Evolutionary conservation across 2,113 vertebrate genomes (phyloP).

Genomic region (Caloenas nicobarica): DNA sequence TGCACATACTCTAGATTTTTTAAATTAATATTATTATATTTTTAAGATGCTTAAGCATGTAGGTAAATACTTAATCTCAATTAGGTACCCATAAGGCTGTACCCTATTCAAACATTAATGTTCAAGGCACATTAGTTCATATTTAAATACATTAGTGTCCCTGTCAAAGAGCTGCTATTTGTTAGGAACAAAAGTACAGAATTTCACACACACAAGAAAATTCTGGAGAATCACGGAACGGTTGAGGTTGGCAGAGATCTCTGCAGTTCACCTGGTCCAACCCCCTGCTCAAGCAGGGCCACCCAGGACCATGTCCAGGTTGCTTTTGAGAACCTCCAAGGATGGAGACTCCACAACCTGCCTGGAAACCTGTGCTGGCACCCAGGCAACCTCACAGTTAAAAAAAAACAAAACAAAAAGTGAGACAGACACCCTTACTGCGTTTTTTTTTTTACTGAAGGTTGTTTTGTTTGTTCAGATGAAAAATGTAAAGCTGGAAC

Average conservation of each 20-base stretch:
- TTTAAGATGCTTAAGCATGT: neutral
- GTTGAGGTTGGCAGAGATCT: neutral
- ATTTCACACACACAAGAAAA: neutral
- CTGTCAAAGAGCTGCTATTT: neutral
- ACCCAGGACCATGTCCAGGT: neutral
- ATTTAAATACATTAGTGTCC: neutral
- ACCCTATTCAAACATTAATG: neutral
- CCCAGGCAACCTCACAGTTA: neutral
- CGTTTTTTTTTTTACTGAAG: neutral
- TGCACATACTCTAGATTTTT: neutral
- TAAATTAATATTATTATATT: too few species aligned
- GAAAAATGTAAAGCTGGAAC: neutral
- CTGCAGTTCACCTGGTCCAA: neutral
- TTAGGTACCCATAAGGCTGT: neutral
- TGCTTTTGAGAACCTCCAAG: neutral
- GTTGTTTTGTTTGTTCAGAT: neutral
- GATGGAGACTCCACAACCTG: neutral
- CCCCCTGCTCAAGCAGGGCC: neutral
- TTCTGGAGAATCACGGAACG: neutral
- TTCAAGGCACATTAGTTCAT: neutral
- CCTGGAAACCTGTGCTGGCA: neutral
- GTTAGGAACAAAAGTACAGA: neutral
- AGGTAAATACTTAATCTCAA: conserved; percentile 21
- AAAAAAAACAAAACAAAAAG: neutral
- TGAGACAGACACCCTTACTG: neutral